Percentiles rank a stretch among this genome's conserved stretches.
phyloP scores from a whole-genome alignment of 1,140 invertebrate species.

The Melanaphis sacchari region DNA sequence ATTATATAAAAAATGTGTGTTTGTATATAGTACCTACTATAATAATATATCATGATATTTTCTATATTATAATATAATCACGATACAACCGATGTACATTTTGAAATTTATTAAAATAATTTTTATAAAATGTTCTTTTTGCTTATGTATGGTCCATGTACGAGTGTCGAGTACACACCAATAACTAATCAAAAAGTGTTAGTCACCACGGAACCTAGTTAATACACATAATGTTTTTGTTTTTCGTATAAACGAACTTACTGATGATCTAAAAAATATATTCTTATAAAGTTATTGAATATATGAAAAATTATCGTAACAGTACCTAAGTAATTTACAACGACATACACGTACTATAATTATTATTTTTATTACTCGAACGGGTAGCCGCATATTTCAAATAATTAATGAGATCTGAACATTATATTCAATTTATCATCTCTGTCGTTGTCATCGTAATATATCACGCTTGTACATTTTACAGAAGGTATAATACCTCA shows the following conservation, averaged over 20 bases:
- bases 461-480: neutral
- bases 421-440: slow-evolving; percentile 3
- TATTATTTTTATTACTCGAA: neutral
- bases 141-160: neutral
- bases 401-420: neutral
- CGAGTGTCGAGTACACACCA: neutral
- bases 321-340: neutral
- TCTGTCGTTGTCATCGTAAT: neutral
- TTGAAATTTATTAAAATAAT: no score
- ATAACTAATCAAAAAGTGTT: neutral
- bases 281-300: neutral
- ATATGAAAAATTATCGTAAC: neutral
- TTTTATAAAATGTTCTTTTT: neutral
- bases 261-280: neutral
- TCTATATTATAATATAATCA: neutral
- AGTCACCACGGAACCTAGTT: neutral
- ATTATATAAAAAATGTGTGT: neutral
- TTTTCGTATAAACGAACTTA: neutral
- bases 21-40: neutral
- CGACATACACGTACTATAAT: neutral
- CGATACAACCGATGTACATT: no score
- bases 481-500: neutral
- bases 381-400: neutral
- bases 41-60: neutral
- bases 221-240: neutral